A percentile compares a stretch with the other conserved stretches of the same genome.
Evolutionary conservation across 2,113 vertebrate genomes (phyloP).

Genomic region (Dipodomys spectabilis): DNA sequence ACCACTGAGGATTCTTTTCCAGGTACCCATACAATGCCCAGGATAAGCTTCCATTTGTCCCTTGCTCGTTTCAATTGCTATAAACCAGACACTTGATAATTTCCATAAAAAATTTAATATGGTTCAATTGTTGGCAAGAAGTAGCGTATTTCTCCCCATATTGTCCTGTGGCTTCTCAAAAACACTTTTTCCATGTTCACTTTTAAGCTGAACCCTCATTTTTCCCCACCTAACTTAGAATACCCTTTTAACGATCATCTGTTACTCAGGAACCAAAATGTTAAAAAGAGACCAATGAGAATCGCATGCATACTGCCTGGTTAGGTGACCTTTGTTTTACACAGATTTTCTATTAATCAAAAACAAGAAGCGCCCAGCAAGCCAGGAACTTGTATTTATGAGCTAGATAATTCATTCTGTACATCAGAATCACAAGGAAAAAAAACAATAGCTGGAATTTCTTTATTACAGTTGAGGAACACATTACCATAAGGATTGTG

Average conservation of each 20-base stretch:
- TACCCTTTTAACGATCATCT: slow-evolving; percentile 21
- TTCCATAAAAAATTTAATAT: slow-evolving; percentile 63
- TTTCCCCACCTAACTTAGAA: slow-evolving; percentile 39
- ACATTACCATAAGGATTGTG: slow-evolving; percentile 63
- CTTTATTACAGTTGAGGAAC: slow-evolving; percentile 69
- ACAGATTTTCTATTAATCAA: slow-evolving; percentile 58
- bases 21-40: neutral
- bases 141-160: neutral
- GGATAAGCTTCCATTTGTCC: slow-evolving; percentile 47
- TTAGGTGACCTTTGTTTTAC: slow-evolving; percentile 56
- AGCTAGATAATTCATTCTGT: slow-evolving; percentile 78
- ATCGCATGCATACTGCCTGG: neutral
- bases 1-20: neutral
- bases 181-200: slow-evolving; percentile 23
- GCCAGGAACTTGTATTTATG: slow-evolving; percentile 70
- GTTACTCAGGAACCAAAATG: neutral
- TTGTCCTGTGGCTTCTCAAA: slow-evolving; percentile 16
- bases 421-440: slow-evolving; percentile 71
- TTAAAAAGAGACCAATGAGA: slow-evolving; percentile 36
- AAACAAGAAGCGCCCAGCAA: slow-evolving; percentile 48
- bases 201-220: slow-evolving; percentile 14
- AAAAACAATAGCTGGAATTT: slow-evolving; percentile 67
- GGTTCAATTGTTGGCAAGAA: slow-evolving; percentile 64
- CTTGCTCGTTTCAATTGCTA: slow-evolving; percentile 42
- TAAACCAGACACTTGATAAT: slow-evolving; percentile 65